Conservation (phyloP, 2,113 vertebrate species). For the Odontophorus gujanensis region DNA sequence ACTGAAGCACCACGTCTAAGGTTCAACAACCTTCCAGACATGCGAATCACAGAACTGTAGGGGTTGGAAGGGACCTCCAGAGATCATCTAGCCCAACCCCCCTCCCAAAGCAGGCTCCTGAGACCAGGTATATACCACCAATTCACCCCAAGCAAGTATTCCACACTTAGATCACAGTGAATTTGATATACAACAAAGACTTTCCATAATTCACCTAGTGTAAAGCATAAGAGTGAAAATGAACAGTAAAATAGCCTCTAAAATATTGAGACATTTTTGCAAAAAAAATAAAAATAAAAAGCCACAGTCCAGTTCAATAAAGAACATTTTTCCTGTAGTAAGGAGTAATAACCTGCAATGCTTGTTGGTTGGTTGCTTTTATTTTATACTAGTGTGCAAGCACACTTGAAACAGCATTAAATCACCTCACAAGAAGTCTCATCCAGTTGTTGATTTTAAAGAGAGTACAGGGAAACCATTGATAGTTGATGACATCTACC, state of each 20-base stretch:
- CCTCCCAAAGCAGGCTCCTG: too few species aligned
- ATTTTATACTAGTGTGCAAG: background rate
- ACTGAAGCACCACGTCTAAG: background rate
- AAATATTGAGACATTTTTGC: rapidly evolving
- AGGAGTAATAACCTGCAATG: background rate
- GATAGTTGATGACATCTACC: background rate
- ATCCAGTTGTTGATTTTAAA: background rate
- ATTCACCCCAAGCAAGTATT: rapidly evolving
- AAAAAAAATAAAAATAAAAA: background rate
- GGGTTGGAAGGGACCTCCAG: too few species aligned
- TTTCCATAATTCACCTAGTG: background rate
- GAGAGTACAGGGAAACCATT: background rate
- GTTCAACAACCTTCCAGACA: background rate
- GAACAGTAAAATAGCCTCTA: background rate
- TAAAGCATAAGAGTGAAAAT: background rate
- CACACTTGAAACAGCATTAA: background rate
- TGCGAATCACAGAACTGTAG: background rate
- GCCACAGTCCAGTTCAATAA: background rate
- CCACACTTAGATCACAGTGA: background rate
- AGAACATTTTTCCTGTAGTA: background rate
- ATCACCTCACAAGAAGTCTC: background rate
- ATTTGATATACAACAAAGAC: background rate
- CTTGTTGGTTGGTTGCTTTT: background rate
- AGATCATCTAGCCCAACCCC: too few species aligned
- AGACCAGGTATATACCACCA: too few species aligned